Evolutionary conservation across 1,140 invertebrate species (phyloP), one percentile per base, ranked within the genome.

Genomic region (Lucilia sericata): DNA sequence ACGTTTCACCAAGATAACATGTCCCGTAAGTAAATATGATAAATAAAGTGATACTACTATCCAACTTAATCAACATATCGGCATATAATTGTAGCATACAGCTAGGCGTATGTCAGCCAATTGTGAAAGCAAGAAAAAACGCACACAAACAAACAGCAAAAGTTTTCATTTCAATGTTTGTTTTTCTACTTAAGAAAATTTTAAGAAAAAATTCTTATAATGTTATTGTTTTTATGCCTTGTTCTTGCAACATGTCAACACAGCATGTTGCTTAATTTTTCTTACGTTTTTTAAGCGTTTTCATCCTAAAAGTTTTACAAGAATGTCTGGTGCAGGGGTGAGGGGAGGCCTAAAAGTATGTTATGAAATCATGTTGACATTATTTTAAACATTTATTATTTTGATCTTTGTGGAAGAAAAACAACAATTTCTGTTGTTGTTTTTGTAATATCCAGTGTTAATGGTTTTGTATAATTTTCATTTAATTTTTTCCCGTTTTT

Each of bases 221-320:
- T 84, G 47, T 84, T 84, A 14, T 84, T 47, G n/a, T 74, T 42
- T 42, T 34, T 34, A 34, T 83, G 19, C 85, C 86, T 84, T 85
- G 85, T 42, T 42, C 86, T 85, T 85, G 81, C 74, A 84, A 85
- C 82, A 86, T 88, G 85, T 87, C 86, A 88, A 86, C 86, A 86
- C 86, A 86, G 85, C 86, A 86, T 86, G 85, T 86, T 84, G 87
- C 84, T 30, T 36, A 76, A 42, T 49, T 51, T 76, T 51, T 83
- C 19, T 36, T 36, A 14, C 34, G n/a, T 76, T 36, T 42, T 42
- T 36, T 36, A 12, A 17, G n/a, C 65, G 55, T 60, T 42, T 74
- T 74, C 21, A 19, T 2, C 30, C 5, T 42, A 25, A 25, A 34
- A 74, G 70, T 25, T 21, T 17, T 74, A 25, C 10, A 42, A 21